A percentile compares a stretch with the other conserved stretches of the same genome.
These are phyloP conservation scores for Megaustenia siamemsis DNA, from an alignment of 2,888 invertebrate genomes.

Conservation along the genomic window DNA sequence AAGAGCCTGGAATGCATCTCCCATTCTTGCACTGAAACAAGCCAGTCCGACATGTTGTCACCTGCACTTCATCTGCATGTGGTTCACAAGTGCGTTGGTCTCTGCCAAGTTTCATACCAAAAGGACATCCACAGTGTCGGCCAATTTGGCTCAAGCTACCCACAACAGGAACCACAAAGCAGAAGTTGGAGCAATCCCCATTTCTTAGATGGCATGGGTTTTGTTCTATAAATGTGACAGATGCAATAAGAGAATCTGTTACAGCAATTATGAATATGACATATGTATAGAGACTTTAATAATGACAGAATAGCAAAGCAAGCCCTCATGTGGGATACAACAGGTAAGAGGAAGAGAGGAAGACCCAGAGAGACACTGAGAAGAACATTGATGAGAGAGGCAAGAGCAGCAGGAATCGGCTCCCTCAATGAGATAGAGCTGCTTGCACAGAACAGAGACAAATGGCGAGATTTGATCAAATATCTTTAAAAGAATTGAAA, in stretches of 20 bases:
- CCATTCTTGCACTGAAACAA: constrained; percentile 97
- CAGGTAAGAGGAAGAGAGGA: no score
- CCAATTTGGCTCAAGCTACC: constrained; percentile 56
- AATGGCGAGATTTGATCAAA: no score
- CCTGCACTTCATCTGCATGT: constrained; percentile 92
- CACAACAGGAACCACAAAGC: constrained; percentile 89
- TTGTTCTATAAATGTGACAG: constrained; percentile 58
- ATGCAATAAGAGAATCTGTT: not conserved
- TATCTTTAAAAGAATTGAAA: no score
- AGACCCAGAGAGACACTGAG: no score
- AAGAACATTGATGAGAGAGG: no score
- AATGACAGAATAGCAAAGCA: no score
- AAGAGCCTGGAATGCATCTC: constrained; percentile 81
- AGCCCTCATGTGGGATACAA: no score
- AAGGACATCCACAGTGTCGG: constrained; percentile 91
- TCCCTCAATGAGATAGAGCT: no score
- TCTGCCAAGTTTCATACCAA: constrained; percentile 89
- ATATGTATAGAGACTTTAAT: no score
- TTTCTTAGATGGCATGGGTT: constrained; percentile 92
- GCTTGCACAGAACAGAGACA: no score
- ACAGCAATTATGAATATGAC: no score
- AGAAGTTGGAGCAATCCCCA: constrained; percentile 95
- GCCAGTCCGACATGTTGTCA: constrained; percentile 93
- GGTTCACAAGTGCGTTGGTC: constrained; percentile 87
- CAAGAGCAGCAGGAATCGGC: no score